Conservation (phyloP, 2,113 vertebrate species). For the Zapus hudsonius region DNA sequence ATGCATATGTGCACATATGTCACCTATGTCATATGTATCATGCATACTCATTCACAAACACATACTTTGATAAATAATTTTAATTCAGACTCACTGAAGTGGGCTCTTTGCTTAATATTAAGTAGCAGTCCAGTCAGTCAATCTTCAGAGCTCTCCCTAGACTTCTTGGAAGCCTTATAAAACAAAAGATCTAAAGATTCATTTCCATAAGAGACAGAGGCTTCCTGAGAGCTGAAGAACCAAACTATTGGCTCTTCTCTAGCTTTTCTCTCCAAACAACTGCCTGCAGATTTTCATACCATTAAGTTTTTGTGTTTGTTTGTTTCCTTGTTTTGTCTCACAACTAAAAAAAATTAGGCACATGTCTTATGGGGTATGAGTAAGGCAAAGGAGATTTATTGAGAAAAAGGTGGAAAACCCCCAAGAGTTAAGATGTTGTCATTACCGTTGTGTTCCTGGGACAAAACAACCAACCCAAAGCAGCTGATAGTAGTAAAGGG, state of each 20-base stretch:
- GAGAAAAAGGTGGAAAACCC: too few relatives aligned
- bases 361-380: too few relatives aligned
- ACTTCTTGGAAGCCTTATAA: neutral
- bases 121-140: neutral
- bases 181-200: neutral
- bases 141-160: neutral
- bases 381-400: too few relatives aligned
- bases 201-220: neutral
- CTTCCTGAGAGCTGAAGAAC: neutral
- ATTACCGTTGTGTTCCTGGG: too few relatives aligned
- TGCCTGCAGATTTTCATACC: neutral
- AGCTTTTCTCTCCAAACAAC: neutral
- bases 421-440: too few relatives aligned
- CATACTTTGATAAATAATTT: neutral
- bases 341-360: too few relatives aligned
- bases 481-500: too few relatives aligned
- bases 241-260: neutral
- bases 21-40: neutral
- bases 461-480: too few relatives aligned
- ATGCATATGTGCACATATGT: rapidly evolving
- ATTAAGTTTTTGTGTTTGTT: too few relatives aligned
- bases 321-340: too few relatives aligned
- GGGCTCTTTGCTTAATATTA: neutral
- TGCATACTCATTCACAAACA: neutral
- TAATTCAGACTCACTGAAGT: neutral